These are phyloP conservation scores for Charina bottae DNA, from an alignment of 2,113 vertebrate genomes.

Conservation along the genomic window DNA sequence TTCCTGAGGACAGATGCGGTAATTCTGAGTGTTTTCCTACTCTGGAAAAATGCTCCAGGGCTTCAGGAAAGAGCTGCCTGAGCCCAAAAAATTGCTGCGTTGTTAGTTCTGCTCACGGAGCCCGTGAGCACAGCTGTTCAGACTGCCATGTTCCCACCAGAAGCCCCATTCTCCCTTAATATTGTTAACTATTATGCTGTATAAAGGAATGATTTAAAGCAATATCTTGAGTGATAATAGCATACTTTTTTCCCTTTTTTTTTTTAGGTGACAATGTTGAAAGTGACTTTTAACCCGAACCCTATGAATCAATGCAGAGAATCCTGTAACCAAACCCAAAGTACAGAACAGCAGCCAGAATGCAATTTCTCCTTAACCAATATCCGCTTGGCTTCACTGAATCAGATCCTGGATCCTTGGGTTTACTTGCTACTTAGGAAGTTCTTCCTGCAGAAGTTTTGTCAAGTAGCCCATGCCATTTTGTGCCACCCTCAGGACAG, in stretches of 20 bases:
- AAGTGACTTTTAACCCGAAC: slow-evolving; percentile 81
- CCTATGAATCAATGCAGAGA: slow-evolving; percentile 82
- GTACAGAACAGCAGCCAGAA: slow-evolving; percentile 69
- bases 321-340: background rate
- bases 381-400: slow-evolving; percentile 93
- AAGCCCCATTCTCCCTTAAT: background rate
- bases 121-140: no score
- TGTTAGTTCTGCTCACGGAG: no score
- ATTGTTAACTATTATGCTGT: background rate
- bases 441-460: slow-evolving; percentile 89
- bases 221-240: fast-evolving
- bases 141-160: no score
- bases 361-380: slow-evolving; percentile 87
- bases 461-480: slow-evolving; percentile 87
- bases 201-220: background rate
- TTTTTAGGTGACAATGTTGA: slow-evolving; percentile 86
- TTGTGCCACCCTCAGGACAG: slow-evolving; percentile 82
- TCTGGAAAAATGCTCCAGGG: no score
- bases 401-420: slow-evolving; percentile 98
- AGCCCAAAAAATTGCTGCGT: no score
- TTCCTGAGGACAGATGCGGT: no score
- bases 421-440: slow-evolving; percentile 93
- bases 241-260: background rate
- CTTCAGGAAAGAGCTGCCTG: no score
- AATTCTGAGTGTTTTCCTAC: no score